Base-by-base conservation (phyloP, 2,113 vertebrate genomes). In the Neodon shergylaensis region DNA sequence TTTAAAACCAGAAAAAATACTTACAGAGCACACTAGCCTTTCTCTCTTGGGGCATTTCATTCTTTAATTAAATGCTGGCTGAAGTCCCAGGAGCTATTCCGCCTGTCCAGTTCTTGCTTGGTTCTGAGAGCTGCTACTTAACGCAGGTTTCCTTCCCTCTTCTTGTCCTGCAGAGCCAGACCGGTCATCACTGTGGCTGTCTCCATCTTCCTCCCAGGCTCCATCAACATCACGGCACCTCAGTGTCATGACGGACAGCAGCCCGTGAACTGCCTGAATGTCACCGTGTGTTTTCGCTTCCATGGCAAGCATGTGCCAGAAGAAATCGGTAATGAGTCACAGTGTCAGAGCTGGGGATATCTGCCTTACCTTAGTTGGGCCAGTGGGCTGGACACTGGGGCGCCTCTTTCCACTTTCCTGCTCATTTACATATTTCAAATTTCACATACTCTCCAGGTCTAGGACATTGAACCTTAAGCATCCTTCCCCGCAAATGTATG, bases 191-290 rank as follows among this genome's bases (percentile, higher is more conserved):
- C 99, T 0, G 96, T 99, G 98, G 99, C 99, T 2, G 97, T 99
- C 68, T 97, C 98, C 97, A 99, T 99, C 98, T 99, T 99, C 97
- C 98, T 99, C 92, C 99, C 99, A 0, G 36, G 77, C 0, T 99
- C 99, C 96, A 99, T 99, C 98, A 99, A 99, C 98, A 99, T 99
- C 98, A 99, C 99, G 0, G 99, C 99, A 31, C 99, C 99, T 11
- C 99, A 99, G 98, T 99, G 99, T 97, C 99, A 99, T 0, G 99
- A 99, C 3, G 99, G 99, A 28, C 98, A 98, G 76, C 99, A 99
- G 97, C 98, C 97, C 0, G 98, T 99, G 79, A 99, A 99, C 98
- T 99, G 99, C 98, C 98, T 99, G 97, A 99, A 98, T 0, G 98
- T 99, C 96, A 99, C 99, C 0, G 97, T 97, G 47, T 99, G 99